Conservation (phyloP, 1,140 invertebrate genomes). For the Chionoecetes opilio region DNA sequence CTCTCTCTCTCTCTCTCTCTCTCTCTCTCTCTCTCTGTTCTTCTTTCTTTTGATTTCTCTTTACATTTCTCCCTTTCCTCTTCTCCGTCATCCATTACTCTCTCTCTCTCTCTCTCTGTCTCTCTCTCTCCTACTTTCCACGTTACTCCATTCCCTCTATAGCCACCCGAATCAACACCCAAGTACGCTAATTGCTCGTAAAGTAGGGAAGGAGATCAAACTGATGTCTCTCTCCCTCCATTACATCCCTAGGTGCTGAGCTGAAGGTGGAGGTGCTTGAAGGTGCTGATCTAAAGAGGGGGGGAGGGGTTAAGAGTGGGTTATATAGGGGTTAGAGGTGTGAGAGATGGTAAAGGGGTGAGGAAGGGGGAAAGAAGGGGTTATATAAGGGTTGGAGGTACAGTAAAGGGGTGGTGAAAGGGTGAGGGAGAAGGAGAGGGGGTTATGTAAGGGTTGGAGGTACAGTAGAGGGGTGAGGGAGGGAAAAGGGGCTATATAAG, state of each 20-base stretch:
- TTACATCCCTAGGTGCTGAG: background rate
- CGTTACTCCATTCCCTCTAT: background rate
- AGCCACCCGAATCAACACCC: background rate
- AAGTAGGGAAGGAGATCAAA: constrained; percentile 14
- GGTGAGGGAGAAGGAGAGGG: no score
- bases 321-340: no score
- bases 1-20: background rate
- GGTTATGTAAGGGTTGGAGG: no score
- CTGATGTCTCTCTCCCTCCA: background rate
- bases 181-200: constrained; percentile 6
- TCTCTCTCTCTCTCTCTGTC: constrained; percentile 40
- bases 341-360: no score
- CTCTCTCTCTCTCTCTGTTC: background rate
- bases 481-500: no score
- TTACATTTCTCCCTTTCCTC: background rate
- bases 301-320: background rate
- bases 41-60: background rate
- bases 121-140: background rate
- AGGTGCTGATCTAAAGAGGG: background rate
- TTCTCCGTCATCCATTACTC: background rate
- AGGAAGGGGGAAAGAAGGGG: no score
- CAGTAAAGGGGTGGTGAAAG: no score
- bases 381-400: no score
- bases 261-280: background rate
- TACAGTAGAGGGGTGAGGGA: no score